Evolutionary conservation across 2,797 vertebrate species (phyloP).

Genomic region (Etheostoma nigrum): DNA sequence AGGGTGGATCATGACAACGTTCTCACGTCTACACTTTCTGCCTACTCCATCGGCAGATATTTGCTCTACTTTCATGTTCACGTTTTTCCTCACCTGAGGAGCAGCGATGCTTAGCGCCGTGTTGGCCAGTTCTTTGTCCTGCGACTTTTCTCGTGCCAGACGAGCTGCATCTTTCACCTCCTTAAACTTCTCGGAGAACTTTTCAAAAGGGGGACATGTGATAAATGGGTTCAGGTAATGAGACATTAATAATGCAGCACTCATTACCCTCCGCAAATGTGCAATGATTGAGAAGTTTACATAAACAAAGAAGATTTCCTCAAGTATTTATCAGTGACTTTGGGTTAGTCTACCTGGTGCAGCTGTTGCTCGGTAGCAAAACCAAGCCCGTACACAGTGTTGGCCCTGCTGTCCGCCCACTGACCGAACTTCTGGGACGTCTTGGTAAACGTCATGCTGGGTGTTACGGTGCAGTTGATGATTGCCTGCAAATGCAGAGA

Average conservation of each 20-base stretch:
- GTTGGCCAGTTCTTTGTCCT: constrained; percentile 95
- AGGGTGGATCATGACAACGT: constrained; percentile 1
- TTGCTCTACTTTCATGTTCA: constrained; percentile 29
- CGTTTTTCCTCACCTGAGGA: constrained; percentile 88
- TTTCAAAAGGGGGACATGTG: constrained; percentile 37
- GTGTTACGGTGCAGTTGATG: constrained; percentile 96
- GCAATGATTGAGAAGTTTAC: not conserved
- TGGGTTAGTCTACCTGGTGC: constrained; percentile 86
- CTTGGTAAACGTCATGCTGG: constrained; percentile 98
- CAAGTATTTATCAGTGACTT: not conserved
- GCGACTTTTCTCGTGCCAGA: constrained; percentile 93
- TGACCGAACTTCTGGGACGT: constrained; percentile 98
- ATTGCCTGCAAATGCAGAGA: constrained; percentile 87
- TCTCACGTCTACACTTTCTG: not conserved
- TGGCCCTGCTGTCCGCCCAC: constrained; percentile 97
- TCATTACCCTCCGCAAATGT: not conserved
- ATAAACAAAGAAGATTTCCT: not conserved
- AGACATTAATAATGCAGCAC: constrained; percentile 18
- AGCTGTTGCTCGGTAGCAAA: constrained; percentile 98
- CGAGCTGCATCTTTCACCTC: constrained; percentile 95
- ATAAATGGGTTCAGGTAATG: constrained; percentile 5
- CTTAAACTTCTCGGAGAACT: constrained; percentile 98
- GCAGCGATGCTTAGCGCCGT: constrained; percentile 89
- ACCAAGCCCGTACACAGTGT: constrained; percentile 95
- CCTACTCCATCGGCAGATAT: constrained; percentile 5